Evolutionary conservation across 2,797 vertebrate species (phyloP).

Genomic region (Crenichthys baileyi): DNA sequence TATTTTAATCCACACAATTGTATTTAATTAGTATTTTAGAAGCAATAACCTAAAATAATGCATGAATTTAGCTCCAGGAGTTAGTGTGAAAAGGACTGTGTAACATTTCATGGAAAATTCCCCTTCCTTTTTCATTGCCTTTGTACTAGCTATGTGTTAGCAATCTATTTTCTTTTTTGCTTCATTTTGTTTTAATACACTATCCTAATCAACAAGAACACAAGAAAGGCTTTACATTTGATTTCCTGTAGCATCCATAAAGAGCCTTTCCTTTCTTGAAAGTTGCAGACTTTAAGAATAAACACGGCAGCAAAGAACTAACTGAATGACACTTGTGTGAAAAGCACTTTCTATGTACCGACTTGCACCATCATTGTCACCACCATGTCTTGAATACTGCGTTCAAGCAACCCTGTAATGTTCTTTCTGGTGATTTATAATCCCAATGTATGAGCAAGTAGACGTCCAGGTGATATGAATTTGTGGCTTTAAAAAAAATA

Average conservation of each 20-base stretch:
- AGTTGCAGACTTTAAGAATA: constrained; percentile 35
- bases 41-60: constrained; percentile 92
- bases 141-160: constrained; percentile 24
- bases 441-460: constrained; percentile 70
- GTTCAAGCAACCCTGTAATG: constrained; percentile 59
- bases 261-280: constrained; percentile 2
- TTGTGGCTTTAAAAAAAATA: constrained; percentile 64
- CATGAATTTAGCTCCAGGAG: constrained; percentile 87
- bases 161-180: constrained; percentile 32
- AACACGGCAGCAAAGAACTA: constrained; percentile 53
- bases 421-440: constrained; percentile 63
- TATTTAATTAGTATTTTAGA: constrained; percentile 90
- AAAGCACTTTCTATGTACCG: constrained; percentile 66
- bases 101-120: constrained; percentile 53
- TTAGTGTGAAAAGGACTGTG: constrained; percentile 62
- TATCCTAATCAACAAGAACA: constrained; percentile 27
- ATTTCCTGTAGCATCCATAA: constrained; percentile 58
- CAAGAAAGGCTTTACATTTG: constrained; percentile 43
- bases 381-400: constrained; percentile 63
- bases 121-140: neutral
- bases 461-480: constrained; percentile 65
- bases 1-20: constrained; percentile 93
- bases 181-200: constrained; percentile 37
- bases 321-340: constrained; percentile 49
- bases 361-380: constrained; percentile 57